These are phyloP conservation scores for Adelges cooleyi DNA, from an alignment of 1,140 invertebrate species.

Conservation along the genomic window DNA sequence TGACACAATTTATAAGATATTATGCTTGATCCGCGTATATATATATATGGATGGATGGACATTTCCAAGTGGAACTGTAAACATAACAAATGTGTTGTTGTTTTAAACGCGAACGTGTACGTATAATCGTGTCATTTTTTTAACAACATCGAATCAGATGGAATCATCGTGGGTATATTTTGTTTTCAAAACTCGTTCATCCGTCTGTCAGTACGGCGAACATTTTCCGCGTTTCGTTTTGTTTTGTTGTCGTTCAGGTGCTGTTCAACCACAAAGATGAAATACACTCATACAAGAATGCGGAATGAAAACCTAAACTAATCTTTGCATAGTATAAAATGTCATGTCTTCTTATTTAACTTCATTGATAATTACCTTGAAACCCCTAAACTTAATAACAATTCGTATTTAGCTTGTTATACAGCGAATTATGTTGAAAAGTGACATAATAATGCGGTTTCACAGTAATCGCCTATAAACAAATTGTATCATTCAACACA, in stretches of 20 bases:
- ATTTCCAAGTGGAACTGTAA: background rate
- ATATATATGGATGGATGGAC: background rate
- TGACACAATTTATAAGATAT: background rate
- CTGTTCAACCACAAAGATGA: background rate
- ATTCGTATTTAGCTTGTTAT: no score
- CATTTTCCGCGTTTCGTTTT: background rate
- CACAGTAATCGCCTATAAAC: no score
- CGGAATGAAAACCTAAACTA: background rate
- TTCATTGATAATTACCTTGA: no score
- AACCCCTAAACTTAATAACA: no score
- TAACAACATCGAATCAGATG: background rate
- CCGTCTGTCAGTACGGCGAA: background rate
- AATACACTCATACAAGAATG: constrained; percentile 5
- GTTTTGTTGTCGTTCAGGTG: background rate
- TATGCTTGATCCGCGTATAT: background rate
- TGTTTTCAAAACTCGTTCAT: background rate
- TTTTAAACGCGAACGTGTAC: background rate
- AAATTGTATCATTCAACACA: no score
- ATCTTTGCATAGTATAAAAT: no score
- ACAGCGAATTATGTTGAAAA: no score
- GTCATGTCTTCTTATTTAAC: no score
- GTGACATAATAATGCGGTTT: no score
- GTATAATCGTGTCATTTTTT: constrained; percentile 7
- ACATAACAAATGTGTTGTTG: constrained; percentile 4
- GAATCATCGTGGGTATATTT: background rate